phyloP scores from a whole-genome alignment of 2,113 vertebrate species.

The Cynopterus brachyotis region DNA sequence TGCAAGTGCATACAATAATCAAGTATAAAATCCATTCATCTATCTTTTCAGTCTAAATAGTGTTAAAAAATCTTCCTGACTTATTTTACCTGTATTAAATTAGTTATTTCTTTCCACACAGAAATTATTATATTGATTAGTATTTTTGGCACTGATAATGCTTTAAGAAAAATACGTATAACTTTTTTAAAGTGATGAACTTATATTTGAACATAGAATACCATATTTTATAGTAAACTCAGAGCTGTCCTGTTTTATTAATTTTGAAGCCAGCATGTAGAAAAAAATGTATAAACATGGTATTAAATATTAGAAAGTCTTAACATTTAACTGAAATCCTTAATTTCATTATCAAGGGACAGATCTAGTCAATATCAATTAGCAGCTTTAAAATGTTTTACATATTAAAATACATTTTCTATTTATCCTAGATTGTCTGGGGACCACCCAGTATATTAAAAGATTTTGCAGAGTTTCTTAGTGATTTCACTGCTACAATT shows the following conservation, averaged over 20 bases:
- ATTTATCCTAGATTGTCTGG: slow-evolving; percentile 82
- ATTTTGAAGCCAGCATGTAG: not conserved
- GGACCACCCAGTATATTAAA: slow-evolving; percentile 82
- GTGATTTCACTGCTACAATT: slow-evolving; percentile 80
- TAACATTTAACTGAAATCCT: slow-evolving; percentile 66
- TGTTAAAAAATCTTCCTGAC: not conserved
- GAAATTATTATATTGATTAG: not conserved
- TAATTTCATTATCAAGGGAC: slow-evolving; percentile 79
- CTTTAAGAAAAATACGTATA: not conserved
- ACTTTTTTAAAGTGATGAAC: not conserved
- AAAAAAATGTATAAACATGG: slow-evolving; percentile 31
- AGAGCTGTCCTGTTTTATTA: not conserved
- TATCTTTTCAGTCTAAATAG: not conserved
- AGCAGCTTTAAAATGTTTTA: slow-evolving; percentile 79
- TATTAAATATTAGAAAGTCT: slow-evolving; percentile 67
- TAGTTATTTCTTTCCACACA: not conserved
- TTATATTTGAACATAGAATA: slow-evolving; percentile 7
- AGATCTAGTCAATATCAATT: slow-evolving; percentile 71
- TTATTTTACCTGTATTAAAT: not conserved
- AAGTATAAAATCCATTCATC: not conserved
- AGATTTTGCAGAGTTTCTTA: slow-evolving; percentile 79
- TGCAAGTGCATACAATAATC: not conserved
- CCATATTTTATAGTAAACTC: not conserved
- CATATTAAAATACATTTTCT: slow-evolving; percentile 82
- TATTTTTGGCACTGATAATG: not conserved